Conservation (phyloP, 1,140 invertebrate species). For the Teleopsis dalmanni region DNA sequence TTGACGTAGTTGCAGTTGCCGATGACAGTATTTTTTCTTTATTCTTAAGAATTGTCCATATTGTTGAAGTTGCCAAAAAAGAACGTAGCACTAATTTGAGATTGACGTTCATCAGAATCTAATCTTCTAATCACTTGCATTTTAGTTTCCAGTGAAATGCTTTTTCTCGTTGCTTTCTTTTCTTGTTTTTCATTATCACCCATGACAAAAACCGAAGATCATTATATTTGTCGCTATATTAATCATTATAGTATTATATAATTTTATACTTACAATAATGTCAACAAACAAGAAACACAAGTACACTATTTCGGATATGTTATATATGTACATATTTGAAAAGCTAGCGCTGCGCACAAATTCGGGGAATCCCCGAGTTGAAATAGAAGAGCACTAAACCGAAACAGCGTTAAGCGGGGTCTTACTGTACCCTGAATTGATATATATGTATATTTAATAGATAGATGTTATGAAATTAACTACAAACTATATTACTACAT, state of each 20-base stretch:
- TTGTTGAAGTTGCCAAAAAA: neutral
- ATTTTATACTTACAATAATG: neutral
- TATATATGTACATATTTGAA: slow-evolving; percentile 2
- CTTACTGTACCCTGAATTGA: neutral
- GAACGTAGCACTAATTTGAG: neutral
- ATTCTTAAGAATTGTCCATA: too few species aligned
- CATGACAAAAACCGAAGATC: neutral
- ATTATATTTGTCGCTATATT: neutral
- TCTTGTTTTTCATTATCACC: neutral
- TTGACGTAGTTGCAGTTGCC: neutral
- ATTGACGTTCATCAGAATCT: neutral
- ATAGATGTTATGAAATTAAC: too few species aligned
- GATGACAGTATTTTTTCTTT: neutral
- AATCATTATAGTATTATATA: neutral
- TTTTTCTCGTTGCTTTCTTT: neutral
- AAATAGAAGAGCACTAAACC: neutral
- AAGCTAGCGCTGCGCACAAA: neutral
- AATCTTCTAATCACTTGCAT: neutral
- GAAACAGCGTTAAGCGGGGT: neutral
- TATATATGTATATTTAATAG: too few species aligned
- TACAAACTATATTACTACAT: too few species aligned
- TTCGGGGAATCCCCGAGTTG: neutral
- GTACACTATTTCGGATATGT: neutral
- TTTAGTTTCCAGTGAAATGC: neutral
- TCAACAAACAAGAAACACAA: neutral